Evolutionary conservation across 2,888 invertebrate species (phyloP), one percentile per base, ranked within the genome.

Genomic region (Agrilus mali): DNA sequence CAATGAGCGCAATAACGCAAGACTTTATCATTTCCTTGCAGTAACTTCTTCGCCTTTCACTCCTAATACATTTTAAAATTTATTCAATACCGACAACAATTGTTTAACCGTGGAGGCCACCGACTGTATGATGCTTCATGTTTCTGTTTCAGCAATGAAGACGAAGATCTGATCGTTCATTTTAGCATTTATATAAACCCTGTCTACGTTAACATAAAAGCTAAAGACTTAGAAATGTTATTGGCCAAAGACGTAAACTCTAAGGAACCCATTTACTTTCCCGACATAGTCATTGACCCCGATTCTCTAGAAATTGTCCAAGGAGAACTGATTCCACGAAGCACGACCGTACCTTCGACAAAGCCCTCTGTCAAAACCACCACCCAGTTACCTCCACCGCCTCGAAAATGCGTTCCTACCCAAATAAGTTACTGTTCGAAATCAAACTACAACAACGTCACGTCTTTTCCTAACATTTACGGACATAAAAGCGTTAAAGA

Each of bases 161-260:
- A 75, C 33, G 75, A 80, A 44, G 84, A 86, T 47, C 71, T 87
- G 41, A 77, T 84, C 38, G 83, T 92, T 0, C 87, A 89, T 60
- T 90, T 92, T 61, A 87, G 88, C 60, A 73, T 90, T 42, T 80
- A 82, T 42, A 86, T 92, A 56, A 86, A 90, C 67, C 85, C 87
- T 1, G 54, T 57, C 1, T 66, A 65, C 48, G 55, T 56, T 10
- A 52, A 57, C 10, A 80, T 86, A 20, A 74, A 72, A 46, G 77
- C 80, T 0, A 66, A 71, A 1, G 82, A 85, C 52, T 72, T 87
- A 13, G 65, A 75, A 42, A 72, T 76, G 0, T 75, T 86, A 15
- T 67, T 87, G 40, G 65, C 73, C 12, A 74, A 78, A 12, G 86
- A 87, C 57, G 73, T 88, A 20, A 67, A 69, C 33, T 67, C 73